These are phyloP conservation scores for Cenopis cana DNA, from an alignment of 2,888 invertebrate species.

Conservation along the genomic window DNA sequence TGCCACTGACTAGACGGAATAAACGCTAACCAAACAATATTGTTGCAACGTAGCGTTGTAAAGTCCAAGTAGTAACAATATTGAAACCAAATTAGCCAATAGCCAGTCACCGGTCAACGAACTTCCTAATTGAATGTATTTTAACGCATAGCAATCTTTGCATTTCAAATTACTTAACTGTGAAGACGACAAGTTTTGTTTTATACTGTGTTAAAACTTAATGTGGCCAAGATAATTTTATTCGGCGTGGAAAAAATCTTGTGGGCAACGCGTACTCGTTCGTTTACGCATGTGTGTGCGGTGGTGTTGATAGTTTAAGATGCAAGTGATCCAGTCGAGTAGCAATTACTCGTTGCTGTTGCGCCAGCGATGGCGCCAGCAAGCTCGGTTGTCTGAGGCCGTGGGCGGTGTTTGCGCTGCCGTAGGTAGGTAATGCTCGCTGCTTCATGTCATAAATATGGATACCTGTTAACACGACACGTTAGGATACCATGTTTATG, in stretches of 20 bases:
- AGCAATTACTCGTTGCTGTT: slow-evolving; percentile 52
- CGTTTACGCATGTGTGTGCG: slow-evolving; percentile 31
- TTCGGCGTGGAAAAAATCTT: slow-evolving; percentile 9
- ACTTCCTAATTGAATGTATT: slow-evolving; percentile 65
- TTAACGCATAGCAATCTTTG: slow-evolving; percentile 56
- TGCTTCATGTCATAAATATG: slow-evolving; percentile 41
- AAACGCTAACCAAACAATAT: slow-evolving; percentile 33
- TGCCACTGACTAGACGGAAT: slow-evolving; percentile 42
- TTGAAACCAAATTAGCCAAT: slow-evolving; percentile 59
- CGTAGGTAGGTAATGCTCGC: slow-evolving; percentile 9
- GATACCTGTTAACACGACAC: slow-evolving; percentile 40
- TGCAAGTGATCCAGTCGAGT: slow-evolving; percentile 53
- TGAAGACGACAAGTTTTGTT: slow-evolving; percentile 56
- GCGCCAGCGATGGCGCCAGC: slow-evolving; percentile 41
- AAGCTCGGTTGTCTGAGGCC: slow-evolving; percentile 24
- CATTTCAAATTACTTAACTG: slow-evolving; percentile 59
- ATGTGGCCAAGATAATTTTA: background rate
- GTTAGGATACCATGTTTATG: slow-evolving; percentile 35
- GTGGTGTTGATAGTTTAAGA: slow-evolving; percentile 31
- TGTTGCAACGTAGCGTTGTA: slow-evolving; percentile 44
- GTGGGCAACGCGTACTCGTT: background rate
- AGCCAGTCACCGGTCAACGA: slow-evolving; percentile 60
- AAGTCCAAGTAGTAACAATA: slow-evolving; percentile 55
- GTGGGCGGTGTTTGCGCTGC: slow-evolving; percentile 38
- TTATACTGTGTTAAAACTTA: slow-evolving; percentile 40